Evolutionary conservation across 2,797 vertebrate genomes (phyloP).

Genomic region (Pangasius mekongensis): DNA sequence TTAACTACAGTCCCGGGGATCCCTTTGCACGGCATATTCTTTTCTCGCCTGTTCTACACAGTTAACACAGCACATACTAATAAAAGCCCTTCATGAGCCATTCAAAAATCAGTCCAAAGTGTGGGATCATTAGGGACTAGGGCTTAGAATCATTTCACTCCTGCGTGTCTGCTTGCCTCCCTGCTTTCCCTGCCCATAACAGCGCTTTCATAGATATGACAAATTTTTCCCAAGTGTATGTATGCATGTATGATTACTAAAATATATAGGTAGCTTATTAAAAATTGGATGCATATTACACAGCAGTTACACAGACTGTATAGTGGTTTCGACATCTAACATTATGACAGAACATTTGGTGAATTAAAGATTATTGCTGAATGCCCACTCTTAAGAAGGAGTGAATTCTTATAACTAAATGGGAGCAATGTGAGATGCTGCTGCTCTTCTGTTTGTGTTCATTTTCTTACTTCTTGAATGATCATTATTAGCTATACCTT

Average conservation of each 20-base stretch:
- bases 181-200: not conserved
- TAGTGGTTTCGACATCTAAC: not conserved
- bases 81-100: not conserved
- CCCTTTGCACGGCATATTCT: too few relatives aligned
- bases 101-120: not conserved
- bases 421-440: conserved; percentile 55
- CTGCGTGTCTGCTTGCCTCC: not conserved
- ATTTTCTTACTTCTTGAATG: conserved; percentile 33
- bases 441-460: conserved; percentile 45
- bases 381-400: conserved; percentile 6
- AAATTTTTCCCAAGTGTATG: not conserved
- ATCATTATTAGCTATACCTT: not conserved
- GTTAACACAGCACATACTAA: not conserved
- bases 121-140: not conserved
- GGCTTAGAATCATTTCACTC: not conserved
- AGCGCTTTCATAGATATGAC: not conserved
- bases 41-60: not conserved
- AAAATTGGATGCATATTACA: not conserved
- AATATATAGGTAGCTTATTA: conserved; percentile 3
- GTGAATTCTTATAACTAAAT: conserved; percentile 32
- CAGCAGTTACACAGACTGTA: not conserved
- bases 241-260: conserved; percentile 5
- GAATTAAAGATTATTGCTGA: not conserved
- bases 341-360: not conserved
- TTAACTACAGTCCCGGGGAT: not conserved